phyloP scores from a whole-genome alignment of 2,888 invertebrate species.

The Drosophila pegasa region DNA sequence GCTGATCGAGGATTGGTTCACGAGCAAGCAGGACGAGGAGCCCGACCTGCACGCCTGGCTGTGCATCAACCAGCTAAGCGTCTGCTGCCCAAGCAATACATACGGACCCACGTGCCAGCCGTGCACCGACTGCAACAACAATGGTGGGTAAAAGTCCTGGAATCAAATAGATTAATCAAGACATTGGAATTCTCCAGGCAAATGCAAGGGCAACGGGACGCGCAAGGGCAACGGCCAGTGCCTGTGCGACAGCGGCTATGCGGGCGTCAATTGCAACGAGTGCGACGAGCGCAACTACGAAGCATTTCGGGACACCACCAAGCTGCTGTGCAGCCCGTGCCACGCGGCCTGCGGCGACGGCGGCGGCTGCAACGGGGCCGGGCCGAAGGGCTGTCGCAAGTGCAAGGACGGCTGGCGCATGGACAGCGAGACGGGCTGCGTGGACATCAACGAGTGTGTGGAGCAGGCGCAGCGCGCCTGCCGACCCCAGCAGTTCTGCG shows the following conservation, averaged over 20 bases:
- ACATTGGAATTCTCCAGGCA: conserved; percentile 74
- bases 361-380: conserved; percentile 90
- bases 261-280: conserved; percentile 90
- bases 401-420: conserved; percentile 90
- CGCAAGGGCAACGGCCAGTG: conserved; percentile 97
- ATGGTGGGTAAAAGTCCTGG: conserved; percentile 63
- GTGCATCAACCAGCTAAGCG: conserved; percentile 91
- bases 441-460: conserved; percentile 94
- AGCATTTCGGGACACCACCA: conserved; percentile 90
- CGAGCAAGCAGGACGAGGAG: conserved; percentile 87
- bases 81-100: conserved; percentile 94
- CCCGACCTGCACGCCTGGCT: conserved; percentile 90
- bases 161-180: not conserved
- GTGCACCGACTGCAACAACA: conserved; percentile 95
- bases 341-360: conserved; percentile 90
- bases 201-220: conserved; percentile 93
- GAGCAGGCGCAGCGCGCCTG: conserved; percentile 86
- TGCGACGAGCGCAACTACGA: conserved; percentile 91
- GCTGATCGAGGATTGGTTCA: conserved; percentile 95
- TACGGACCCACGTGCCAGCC: conserved; percentile 93
- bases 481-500: conserved; percentile 91
- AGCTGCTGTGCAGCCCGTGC: conserved; percentile 91
- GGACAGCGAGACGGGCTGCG: conserved; percentile 91
- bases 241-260: conserved; percentile 93
- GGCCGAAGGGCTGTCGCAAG: conserved; percentile 88